phyloP scores from a whole-genome alignment of 2,888 invertebrate species.

The Tenthredo scrophulariae region DNA sequence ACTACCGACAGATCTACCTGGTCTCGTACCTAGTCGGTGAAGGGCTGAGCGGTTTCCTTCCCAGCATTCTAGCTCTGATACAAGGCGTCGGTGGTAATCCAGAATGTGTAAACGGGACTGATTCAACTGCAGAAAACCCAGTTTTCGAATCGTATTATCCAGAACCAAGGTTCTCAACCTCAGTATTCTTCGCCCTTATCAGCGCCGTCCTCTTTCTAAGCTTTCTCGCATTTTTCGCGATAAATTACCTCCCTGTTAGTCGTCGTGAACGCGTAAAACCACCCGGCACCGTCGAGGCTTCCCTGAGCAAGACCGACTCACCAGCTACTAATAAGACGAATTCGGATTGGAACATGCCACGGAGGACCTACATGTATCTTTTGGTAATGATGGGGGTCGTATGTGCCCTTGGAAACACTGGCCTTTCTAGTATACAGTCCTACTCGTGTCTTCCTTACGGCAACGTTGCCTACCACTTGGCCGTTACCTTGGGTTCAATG shows the following conservation, averaged over 20 bases:
- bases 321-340: constrained; percentile 78
- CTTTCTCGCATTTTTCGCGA: constrained; percentile 79
- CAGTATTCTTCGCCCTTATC: constrained; percentile 80
- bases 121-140: constrained; percentile 59
- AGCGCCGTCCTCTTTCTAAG: constrained; percentile 79
- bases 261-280: constrained; percentile 71
- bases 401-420: constrained; percentile 82
- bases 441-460: constrained; percentile 85
- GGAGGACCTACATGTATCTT: constrained; percentile 68
- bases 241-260: constrained; percentile 77
- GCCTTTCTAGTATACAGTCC: constrained; percentile 83
- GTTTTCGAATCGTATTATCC: constrained; percentile 63
- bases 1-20: constrained; percentile 81
- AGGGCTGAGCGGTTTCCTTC: constrained; percentile 84
- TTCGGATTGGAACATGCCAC: constrained; percentile 72
- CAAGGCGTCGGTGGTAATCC: constrained; percentile 83
- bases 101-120: constrained; percentile 71
- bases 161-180: constrained; percentile 79
- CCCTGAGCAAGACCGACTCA: constrained; percentile 80
- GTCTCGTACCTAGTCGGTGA: constrained; percentile 85
- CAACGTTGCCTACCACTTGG: constrained; percentile 82
- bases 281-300: constrained; percentile 70
- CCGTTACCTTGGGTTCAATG: constrained; percentile 82
- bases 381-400: constrained; percentile 75
- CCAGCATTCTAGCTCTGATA: constrained; percentile 82